Conservation (phyloP, 2,888 invertebrate genomes). For the Oxyteleia sp. region DNA sequence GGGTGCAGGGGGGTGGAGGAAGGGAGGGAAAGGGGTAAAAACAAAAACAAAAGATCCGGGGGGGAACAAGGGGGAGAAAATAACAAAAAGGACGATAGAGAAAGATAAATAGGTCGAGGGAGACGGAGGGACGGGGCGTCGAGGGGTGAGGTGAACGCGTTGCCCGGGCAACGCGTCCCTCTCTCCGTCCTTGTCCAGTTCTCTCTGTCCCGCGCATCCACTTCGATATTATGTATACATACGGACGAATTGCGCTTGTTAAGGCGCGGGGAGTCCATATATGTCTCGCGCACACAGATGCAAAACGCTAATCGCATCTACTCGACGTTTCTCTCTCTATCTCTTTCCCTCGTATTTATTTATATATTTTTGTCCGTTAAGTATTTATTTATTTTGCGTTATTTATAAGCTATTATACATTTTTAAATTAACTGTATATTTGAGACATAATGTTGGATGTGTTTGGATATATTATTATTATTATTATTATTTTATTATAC, state of each 20-base stretch:
- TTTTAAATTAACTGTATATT: too few species aligned
- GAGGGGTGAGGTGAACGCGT: constrained; percentile 41
- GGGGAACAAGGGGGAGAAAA: constrained; percentile 60
- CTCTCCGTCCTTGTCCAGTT: constrained; percentile 28
- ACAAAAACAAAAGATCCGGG: constrained; percentile 61
- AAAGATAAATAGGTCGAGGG: constrained; percentile 70
- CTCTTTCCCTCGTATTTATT: too few species aligned
- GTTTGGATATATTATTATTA: too few species aligned
- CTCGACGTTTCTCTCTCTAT: too few species aligned
- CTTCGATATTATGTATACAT: constrained; percentile 75
- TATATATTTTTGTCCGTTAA: too few species aligned
- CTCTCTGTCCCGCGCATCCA: constrained; percentile 28
- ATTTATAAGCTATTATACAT: too few species aligned
- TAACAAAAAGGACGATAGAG: constrained; percentile 61
- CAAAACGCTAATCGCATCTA: constrained; percentile 70
- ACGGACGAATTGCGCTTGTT: constrained; percentile 71
- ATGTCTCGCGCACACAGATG: constrained; percentile 43
- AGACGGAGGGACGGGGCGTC: constrained; percentile 38
- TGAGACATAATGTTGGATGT: too few species aligned
- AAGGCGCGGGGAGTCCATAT: constrained; percentile 43
- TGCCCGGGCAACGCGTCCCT: constrained; percentile 58
- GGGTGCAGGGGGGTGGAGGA: too few species aligned
- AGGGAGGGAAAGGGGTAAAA: constrained; percentile 62
- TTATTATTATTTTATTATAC: too few species aligned
- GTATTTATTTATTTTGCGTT: too few species aligned